phyloP scores from a whole-genome alignment of 2,797 vertebrate genomes.

The Periparus ater region DNA sequence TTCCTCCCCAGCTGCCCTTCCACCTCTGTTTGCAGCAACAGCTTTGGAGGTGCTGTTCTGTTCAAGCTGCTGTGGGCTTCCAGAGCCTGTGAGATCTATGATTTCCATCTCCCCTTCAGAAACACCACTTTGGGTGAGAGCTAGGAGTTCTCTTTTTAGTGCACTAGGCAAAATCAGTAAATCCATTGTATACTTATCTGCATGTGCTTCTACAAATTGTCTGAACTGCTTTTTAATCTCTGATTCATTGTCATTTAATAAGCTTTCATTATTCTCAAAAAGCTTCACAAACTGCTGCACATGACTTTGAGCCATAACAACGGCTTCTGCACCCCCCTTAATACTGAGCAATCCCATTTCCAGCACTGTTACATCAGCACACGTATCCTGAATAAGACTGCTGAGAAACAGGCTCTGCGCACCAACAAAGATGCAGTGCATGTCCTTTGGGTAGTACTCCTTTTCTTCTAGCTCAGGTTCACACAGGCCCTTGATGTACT shows the following conservation, averaged over 20 bases:
- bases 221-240: slow-evolving; percentile 90
- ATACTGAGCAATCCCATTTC: slow-evolving; percentile 87
- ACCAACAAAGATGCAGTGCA: slow-evolving; percentile 96
- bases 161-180: slow-evolving; percentile 92
- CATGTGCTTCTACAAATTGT: slow-evolving; percentile 92
- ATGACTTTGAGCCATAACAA: slow-evolving; percentile 95
- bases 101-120: not conserved
- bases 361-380: slow-evolving; percentile 87
- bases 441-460: slow-evolving; percentile 91
- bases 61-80: not conserved
- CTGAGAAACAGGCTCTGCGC: slow-evolving; percentile 90
- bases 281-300: slow-evolving; percentile 94
- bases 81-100: slow-evolving; percentile 34
- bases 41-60: not conserved
- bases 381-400: slow-evolving; percentile 90
- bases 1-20: slow-evolving; percentile 53
- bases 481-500: slow-evolving; percentile 93
- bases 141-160: slow-evolving; percentile 91
- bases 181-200: slow-evolving; percentile 96
- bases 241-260: slow-evolving; percentile 83
- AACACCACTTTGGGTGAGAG: slow-evolving; percentile 79
- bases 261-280: slow-evolving; percentile 85
- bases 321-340: slow-evolving; percentile 86
- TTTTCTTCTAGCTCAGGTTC: slow-evolving; percentile 92
- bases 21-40: not conserved